These are phyloP conservation scores for Siniperca chuatsi DNA, from an alignment of 2,113 vertebrate genomes.

Conservation along the genomic window DNA sequence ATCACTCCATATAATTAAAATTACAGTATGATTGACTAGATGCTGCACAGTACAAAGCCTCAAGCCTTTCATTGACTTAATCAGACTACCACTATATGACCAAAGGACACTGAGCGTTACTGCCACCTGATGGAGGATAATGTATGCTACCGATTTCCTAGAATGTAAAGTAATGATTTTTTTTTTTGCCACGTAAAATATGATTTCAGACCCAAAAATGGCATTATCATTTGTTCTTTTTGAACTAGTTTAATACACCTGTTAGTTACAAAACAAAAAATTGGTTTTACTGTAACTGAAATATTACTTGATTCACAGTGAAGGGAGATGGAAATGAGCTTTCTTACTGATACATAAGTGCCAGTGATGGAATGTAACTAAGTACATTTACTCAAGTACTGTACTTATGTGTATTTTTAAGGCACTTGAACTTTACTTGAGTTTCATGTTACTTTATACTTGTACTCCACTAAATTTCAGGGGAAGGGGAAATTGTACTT, in stretches of 20 bases:
- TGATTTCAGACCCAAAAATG: neutral
- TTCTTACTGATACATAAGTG: neutral
- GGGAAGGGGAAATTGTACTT: too few relatives aligned
- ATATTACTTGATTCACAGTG: neutral
- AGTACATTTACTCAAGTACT: neutral
- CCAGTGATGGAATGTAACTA: neutral
- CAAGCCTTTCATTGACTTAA: neutral
- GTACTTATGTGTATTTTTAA: neutral
- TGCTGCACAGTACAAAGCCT: conserved; percentile 50
- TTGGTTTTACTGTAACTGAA: neutral
- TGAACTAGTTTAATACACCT: neutral
- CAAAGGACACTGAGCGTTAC: neutral
- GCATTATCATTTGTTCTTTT: neutral
- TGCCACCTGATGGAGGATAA: conserved; percentile 57
- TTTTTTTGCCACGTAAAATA: neutral
- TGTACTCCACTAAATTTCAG: too few relatives aligned
- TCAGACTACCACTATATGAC: neutral
- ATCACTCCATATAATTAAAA: conserved; percentile 78
- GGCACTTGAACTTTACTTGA: neutral
- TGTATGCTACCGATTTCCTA: neutral
- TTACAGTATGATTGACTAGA: conserved; percentile 58
- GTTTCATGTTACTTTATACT: too few relatives aligned
- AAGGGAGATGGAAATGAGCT: neutral
- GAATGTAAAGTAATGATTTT: too few relatives aligned
- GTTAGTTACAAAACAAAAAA: neutral